A percentile compares a stretch with the other conserved stretches of the same genome.
These are phyloP conservation scores for Selenia dentaria DNA, from an alignment of 2,888 invertebrate species.

Conservation along the genomic window DNA sequence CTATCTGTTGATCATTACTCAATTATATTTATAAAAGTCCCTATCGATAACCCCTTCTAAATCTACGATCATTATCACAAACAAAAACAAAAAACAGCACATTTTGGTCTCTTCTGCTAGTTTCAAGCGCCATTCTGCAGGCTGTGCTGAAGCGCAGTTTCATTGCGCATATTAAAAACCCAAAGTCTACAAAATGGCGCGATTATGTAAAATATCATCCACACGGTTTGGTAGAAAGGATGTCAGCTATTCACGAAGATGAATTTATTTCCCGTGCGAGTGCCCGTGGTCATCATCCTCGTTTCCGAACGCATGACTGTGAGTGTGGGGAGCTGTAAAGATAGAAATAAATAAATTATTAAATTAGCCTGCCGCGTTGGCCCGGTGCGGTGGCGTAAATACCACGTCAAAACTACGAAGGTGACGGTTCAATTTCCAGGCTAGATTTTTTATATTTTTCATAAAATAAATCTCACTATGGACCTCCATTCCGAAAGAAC, in stretches of 20 bases:
- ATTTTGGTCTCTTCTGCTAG: constrained; percentile 6
- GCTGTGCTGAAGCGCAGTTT: neutral
- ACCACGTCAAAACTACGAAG: too few relatives aligned
- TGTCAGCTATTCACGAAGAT: neutral
- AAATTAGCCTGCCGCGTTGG: too few relatives aligned
- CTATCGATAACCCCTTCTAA: neutral
- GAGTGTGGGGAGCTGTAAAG: constrained; percentile 62
- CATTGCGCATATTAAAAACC: too few relatives aligned
- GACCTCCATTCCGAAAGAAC: too few relatives aligned
- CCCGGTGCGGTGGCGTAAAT: too few relatives aligned
- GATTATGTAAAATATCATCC: constrained; percentile 3
- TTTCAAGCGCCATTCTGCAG: neutral
- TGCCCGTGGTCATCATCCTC: constrained; percentile 44
- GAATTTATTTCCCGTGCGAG: constrained; percentile 43
- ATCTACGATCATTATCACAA: constrained; percentile 27
- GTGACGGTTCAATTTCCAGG: too few relatives aligned
- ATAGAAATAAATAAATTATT: constrained; percentile 32
- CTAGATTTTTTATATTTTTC: too few relatives aligned
- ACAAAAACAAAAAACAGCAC: constrained; percentile 18
- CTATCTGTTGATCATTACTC: too few relatives aligned
- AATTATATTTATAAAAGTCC: neutral
- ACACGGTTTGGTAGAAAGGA: constrained; percentile 7
- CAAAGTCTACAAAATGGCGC: constrained; percentile 10
- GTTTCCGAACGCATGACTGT: constrained; percentile 50
- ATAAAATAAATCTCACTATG: too few relatives aligned